These are phyloP conservation scores for Melozone crissalis DNA, from an alignment of 2,113 vertebrate genomes.

Conservation along the genomic window DNA sequence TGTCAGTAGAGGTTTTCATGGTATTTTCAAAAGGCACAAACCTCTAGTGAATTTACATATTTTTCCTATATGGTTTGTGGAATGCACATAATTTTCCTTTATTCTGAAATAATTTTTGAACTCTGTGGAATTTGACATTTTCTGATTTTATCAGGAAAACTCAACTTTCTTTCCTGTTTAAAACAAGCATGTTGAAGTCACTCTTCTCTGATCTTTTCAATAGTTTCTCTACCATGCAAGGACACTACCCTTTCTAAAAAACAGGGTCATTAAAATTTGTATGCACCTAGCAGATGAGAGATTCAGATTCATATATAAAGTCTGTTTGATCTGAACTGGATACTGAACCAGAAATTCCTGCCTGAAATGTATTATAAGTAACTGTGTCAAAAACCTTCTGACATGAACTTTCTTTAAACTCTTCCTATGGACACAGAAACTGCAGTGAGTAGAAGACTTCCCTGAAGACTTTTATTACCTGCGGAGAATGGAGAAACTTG, in stretches of 20 bases:
- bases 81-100: not conserved
- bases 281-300: not conserved
- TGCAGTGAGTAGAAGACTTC: not conserved
- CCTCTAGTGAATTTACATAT: not conserved
- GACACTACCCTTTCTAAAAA: not conserved
- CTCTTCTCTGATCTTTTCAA: not conserved
- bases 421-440: not conserved
- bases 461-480: not conserved
- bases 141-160: not conserved
- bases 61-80: not conserved
- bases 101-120: not conserved
- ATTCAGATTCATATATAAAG: not conserved
- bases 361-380: not conserved
- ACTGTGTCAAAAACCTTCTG: not conserved
- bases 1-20: not conserved
- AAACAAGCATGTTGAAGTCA: not conserved
- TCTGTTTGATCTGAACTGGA: not conserved
- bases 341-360: not conserved
- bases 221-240: not conserved
- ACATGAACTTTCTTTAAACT: not conserved
- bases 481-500: not conserved
- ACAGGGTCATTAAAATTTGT: not conserved
- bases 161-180: not conserved
- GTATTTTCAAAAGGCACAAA: not conserved
- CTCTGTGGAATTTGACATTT: not conserved